phyloP scores from a whole-genome alignment of 2,113 vertebrate genomes.

The Psilopogon haemacephalus region DNA sequence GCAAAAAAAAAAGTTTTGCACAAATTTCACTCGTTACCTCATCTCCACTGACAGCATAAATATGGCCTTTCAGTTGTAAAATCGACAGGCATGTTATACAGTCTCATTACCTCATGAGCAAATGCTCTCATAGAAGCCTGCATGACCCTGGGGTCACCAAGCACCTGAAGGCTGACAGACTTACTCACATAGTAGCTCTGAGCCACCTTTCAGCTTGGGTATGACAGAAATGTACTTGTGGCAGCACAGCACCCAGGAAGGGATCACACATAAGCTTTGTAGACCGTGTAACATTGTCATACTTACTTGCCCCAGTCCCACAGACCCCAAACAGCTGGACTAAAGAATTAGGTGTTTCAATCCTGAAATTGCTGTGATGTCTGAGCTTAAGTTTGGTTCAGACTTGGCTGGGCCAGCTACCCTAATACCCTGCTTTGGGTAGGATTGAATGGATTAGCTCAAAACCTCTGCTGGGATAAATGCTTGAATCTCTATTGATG shows the following conservation, averaged over 20 bases:
- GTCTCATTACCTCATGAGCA: not conserved
- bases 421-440: not conserved
- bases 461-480: not conserved
- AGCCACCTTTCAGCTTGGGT: not conserved
- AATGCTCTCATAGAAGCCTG: not conserved
- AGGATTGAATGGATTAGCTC: not conserved
- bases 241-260: not conserved
- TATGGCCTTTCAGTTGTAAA: not conserved
- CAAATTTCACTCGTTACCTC: not conserved
- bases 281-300: not conserved
- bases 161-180: accelerated
- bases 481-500: not conserved
- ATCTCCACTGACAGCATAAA: not conserved
- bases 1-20: not conserved
- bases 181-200: accelerated
- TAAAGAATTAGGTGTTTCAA: not conserved
- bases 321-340: accelerated
- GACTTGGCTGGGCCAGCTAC: not conserved
- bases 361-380: not conserved
- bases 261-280: not conserved
- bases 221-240: accelerated
- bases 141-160: accelerated
- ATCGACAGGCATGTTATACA: not conserved
- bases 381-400: not conserved
- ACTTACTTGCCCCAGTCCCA: accelerated